A percentile compares a stretch with the other conserved stretches of the same genome.
phyloP scores from a whole-genome alignment of 2,113 vertebrate species.

The Actenoides lindsayi region DNA sequence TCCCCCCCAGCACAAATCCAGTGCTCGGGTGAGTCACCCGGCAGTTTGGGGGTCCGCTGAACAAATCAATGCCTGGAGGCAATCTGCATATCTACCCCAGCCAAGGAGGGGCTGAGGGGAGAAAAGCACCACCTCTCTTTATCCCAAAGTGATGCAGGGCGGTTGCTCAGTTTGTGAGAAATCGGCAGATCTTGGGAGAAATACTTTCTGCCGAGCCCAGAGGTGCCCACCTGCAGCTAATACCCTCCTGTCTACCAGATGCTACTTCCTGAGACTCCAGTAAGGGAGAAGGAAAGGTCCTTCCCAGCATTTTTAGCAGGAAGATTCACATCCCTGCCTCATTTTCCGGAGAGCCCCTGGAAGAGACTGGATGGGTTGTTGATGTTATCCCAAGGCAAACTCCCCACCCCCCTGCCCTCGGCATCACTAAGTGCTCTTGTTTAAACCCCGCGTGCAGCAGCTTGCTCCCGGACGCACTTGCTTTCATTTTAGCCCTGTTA shows the following conservation, averaged over 20 bases:
- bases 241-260: neutral
- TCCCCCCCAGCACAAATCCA: neutral
- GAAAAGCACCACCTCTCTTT: neutral
- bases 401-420: neutral
- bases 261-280: neutral
- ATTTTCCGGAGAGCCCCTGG: neutral
- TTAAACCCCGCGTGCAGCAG: neutral
- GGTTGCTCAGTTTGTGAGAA: neutral
- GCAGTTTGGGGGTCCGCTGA: neutral
- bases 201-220: neutral
- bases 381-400: neutral
- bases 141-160: neutral
- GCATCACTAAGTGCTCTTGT: neutral
- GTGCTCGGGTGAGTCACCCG: neutral
- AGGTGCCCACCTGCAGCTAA: neutral
- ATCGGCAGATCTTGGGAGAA: neutral
- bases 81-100: neutral
- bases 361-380: neutral
- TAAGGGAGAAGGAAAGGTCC: neutral
- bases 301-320: neutral
- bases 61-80: neutral
- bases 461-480: rapidly evolving
- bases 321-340: rapidly evolving
- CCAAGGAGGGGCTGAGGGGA: neutral
- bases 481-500: neutral